These are phyloP conservation scores for Pitta sordida DNA, from an alignment of 2,113 vertebrate species.

Conservation along the genomic window DNA sequence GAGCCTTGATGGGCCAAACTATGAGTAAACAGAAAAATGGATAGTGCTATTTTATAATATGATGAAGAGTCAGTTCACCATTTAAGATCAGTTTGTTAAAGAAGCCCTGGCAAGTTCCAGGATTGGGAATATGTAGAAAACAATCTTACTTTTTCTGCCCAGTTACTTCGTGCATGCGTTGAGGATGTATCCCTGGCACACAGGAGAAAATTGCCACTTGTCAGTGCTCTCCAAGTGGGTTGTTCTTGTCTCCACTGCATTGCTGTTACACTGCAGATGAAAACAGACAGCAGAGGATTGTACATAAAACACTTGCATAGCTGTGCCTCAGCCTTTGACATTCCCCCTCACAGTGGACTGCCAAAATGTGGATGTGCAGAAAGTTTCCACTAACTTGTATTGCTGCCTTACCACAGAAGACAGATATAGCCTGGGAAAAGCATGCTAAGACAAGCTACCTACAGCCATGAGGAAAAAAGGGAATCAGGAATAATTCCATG, in stretches of 20 bases:
- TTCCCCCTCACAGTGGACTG: neutral
- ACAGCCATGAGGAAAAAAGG: neutral
- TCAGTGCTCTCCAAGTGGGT: neutral
- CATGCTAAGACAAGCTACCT: neutral
- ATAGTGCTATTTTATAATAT: neutral
- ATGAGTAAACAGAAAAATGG: neutral
- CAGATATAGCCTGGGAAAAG: neutral
- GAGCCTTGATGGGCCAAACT: neutral
- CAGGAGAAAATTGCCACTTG: neutral
- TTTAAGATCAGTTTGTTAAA: neutral
- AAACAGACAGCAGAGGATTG: conserved; percentile 12
- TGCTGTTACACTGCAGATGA: neutral
- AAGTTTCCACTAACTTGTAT: neutral
- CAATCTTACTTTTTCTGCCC: neutral
- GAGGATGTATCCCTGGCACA: neutral
- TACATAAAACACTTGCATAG: neutral
- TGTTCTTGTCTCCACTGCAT: neutral
- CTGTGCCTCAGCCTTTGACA: neutral
- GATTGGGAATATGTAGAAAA: neutral
- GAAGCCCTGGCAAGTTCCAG: neutral
- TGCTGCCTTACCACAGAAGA: conserved; percentile 12
- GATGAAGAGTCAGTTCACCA: neutral
- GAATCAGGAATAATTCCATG: neutral
- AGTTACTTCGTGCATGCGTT: neutral
- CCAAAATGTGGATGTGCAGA: conserved; percentile 16